phyloP scores from a whole-genome alignment of 2,797 vertebrate genomes.

The Hyperoplus lanceolatus region DNA sequence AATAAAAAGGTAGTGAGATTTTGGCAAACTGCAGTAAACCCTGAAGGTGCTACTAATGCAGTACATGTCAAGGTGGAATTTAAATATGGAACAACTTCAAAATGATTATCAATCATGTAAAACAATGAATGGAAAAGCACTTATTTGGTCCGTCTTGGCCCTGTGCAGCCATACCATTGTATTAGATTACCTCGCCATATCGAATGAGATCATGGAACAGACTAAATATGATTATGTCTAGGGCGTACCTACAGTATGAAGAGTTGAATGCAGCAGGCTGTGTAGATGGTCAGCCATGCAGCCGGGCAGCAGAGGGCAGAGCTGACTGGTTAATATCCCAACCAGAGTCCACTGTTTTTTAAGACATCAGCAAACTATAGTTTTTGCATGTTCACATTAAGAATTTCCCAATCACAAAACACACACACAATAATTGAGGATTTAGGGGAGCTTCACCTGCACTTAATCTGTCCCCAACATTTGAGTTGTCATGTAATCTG shows the following conservation, averaged over 20 bases:
- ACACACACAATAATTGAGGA: not conserved
- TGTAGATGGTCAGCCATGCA: slow-evolving; percentile 21
- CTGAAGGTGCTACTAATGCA: slow-evolving; percentile 10
- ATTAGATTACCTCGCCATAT: slow-evolving; percentile 22
- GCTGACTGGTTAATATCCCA: slow-evolving; percentile 39
- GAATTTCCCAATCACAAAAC: not conserved
- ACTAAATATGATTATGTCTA: slow-evolving; percentile 31
- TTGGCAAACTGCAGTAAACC: slow-evolving; percentile 43
- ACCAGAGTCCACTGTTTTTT: not conserved
- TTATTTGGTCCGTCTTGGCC: not conserved
- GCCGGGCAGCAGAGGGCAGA: slow-evolving; percentile 66
- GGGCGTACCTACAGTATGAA: not conserved
- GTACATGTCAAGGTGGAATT: slow-evolving; percentile 35
- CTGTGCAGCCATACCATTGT: not conserved
- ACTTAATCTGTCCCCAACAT: not conserved
- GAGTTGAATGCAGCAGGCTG: slow-evolving; percentile 18
- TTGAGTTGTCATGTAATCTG: not conserved
- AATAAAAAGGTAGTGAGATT: slow-evolving; percentile 19
- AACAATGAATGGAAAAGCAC: not conserved
- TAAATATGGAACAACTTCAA: slow-evolving; percentile 16
- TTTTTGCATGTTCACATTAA: not conserved
- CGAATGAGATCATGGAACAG: slow-evolving; percentile 26
- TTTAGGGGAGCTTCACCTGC: not conserved
- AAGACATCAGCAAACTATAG: too few relatives aligned
- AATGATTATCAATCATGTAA: slow-evolving; percentile 29